Evolutionary conservation across 2,888 invertebrate species (phyloP), one percentile per base, ranked within the genome.

Genomic region (Paralinhomoeus sp.): DNA sequence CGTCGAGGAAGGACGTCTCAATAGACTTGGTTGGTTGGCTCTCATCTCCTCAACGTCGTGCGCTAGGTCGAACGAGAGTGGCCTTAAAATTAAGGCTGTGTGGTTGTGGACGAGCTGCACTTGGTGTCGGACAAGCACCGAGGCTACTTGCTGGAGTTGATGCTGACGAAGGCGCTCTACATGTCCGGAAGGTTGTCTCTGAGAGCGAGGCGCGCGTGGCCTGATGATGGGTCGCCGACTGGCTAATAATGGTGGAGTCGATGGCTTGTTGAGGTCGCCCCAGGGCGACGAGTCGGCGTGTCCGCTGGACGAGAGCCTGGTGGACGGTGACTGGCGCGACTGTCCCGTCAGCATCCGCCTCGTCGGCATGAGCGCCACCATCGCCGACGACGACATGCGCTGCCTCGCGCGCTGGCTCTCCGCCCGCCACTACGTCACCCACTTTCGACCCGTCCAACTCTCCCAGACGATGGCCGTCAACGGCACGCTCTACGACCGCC

Each of bases 341-440:
- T 12, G 7, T 5, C 27, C 27, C 5, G 27, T 27, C 27, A 12
- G 27, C 5, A 27, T 27, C 12, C 27, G 27, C 12, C 73, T 97
- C 41, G 73, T 97, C 48, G 87, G 87, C 5, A 97, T 97, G 91
- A 91, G 89, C 41, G 97, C 97, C 7, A 97, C 93, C 13, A 67
- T 97, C 46, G 83, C 84, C 34, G 91, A 93, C 71, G 71, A 89
- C 44, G 67, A 74, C 48, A 64, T 78, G 36, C n/a, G n/a, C n/a
- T n/a, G n/a, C n/a, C 66, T 97, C 22, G 76, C 81, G 9, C 69
- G 73, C 40, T 97, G 93, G 84, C 66, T 97, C n/a, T 68, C 77
- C 60, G 85, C 89, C 15, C 80, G 80, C 57, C 64, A 84, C 33
- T 91, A 77, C 62, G 71, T 75, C 12, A 41, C 41, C n/a, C 3